phyloP scores from a whole-genome alignment of 2,113 vertebrate species.

The Dunckerocampus dactyliophorus region DNA sequence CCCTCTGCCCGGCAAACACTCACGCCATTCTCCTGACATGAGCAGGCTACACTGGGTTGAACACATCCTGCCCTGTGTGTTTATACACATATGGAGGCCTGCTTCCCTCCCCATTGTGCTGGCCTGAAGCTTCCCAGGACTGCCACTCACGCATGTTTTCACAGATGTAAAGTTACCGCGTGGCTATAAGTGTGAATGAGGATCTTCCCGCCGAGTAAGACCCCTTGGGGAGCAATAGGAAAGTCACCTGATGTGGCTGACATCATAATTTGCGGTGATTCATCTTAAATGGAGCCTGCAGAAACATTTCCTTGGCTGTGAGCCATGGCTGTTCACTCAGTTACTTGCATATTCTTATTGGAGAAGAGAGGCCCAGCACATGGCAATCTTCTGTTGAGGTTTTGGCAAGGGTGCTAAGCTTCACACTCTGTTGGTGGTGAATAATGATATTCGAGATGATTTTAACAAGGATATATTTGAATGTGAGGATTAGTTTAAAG shows the following conservation, averaged over 20 bases:
- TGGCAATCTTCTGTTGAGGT: constrained; percentile 31
- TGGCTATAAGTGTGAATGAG: constrained; percentile 36
- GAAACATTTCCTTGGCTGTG: constrained; percentile 45
- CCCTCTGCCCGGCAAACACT: constrained; percentile 45
- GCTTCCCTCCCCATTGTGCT: constrained; percentile 33
- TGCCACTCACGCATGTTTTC: constrained; percentile 66
- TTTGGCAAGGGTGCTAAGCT: constrained; percentile 21
- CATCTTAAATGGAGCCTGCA: constrained; percentile 56
- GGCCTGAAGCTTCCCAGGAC: constrained; percentile 24
- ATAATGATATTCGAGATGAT: neutral
- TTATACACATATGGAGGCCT: constrained; percentile 43
- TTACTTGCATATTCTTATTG: constrained; percentile 60
- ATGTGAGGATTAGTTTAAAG: neutral
- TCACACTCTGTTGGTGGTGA: neutral
- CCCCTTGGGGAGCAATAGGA: constrained; percentile 37
- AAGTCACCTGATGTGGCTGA: constrained; percentile 47
- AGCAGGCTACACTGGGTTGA: constrained; percentile 20
- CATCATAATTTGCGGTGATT: constrained; percentile 59
- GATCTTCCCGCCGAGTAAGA: constrained; percentile 44
- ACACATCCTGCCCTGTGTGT: constrained; percentile 28
- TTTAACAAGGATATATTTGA: neutral
- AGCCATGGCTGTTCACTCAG: constrained; percentile 46
- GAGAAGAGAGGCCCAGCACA: constrained; percentile 59
- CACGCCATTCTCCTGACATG: constrained; percentile 23
- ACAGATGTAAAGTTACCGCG: constrained; percentile 69